phyloP scores from a whole-genome alignment of 1,140 invertebrate genomes.

The Drosophila miranda region DNA sequence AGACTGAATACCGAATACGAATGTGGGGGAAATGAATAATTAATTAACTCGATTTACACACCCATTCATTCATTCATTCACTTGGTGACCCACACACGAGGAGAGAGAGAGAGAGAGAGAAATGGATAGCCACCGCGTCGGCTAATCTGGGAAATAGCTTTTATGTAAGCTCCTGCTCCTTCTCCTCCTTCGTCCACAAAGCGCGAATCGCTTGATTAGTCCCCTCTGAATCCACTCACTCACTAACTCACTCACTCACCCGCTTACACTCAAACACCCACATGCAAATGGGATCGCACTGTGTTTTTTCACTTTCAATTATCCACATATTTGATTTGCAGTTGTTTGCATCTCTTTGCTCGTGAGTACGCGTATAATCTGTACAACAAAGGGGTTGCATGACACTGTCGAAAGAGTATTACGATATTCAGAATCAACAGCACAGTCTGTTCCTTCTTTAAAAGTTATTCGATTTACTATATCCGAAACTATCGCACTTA shows the following conservation, averaged over 20 bases:
- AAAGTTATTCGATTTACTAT: too few relatives aligned
- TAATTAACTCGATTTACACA: too few relatives aligned
- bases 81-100: too few relatives aligned
- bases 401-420: too few relatives aligned
- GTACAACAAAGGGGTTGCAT: too few relatives aligned
- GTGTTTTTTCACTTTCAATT: conserved; percentile 49
- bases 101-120: too few relatives aligned
- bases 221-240: conserved; percentile 37
- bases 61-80: conserved; percentile 16
- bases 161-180: not conserved
- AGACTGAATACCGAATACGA: too few relatives aligned
- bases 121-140: not conserved
- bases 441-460: too few relatives aligned
- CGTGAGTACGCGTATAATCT: too few relatives aligned
- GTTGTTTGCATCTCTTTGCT: conserved; percentile 5
- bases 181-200: not conserved
- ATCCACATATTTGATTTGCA: conserved; percentile 55
- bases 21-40: too few relatives aligned
- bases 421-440: too few relatives aligned
- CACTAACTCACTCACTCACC: conserved; percentile 12
- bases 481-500: too few relatives aligned
- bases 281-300: conserved; percentile 16
- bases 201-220: conserved; percentile 32
- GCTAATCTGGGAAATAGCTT: not conserved
- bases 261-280: conserved; percentile 7